Evolutionary conservation across 2,113 vertebrate genomes (phyloP).

Genomic region (Oreochromis tanganicae): DNA sequence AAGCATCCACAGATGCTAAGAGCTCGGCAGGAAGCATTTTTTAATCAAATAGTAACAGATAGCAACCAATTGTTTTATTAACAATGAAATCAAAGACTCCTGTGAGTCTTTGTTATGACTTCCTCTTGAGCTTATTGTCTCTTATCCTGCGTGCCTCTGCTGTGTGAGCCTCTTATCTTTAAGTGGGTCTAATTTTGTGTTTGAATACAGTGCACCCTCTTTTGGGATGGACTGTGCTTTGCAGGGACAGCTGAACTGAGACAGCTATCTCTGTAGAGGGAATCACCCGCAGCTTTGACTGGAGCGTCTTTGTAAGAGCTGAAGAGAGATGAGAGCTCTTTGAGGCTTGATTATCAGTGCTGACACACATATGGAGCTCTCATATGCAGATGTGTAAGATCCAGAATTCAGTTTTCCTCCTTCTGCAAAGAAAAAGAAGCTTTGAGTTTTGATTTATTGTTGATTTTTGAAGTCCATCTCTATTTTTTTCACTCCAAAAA

Average conservation of each 20-base stretch:
- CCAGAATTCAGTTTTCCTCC: background rate
- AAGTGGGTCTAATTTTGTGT: background rate
- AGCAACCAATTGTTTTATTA: conserved; percentile 6
- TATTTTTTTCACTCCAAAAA: too few species aligned
- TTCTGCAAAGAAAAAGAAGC: background rate
- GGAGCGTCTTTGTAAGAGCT: background rate
- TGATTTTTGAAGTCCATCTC: background rate
- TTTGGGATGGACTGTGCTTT: background rate
- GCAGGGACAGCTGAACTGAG: background rate
- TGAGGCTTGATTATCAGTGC: background rate
- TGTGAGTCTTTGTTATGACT: conserved; percentile 21
- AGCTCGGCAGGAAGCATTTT: conserved; percentile 5
- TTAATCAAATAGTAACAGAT: background rate
- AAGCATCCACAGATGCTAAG: background rate
- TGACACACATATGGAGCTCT: background rate
- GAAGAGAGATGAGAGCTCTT: background rate
- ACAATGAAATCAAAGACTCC: conserved; percentile 5
- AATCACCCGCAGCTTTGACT: background rate
- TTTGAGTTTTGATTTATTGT: background rate
- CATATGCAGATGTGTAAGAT: background rate
- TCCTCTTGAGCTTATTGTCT: conserved; percentile 10
- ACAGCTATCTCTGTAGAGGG: background rate
- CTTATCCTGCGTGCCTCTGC: background rate
- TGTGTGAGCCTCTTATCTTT: background rate
- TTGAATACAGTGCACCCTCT: background rate